Base-by-base conservation (phyloP, 1,140 invertebrate species). In the Meteorus sp. region DNA sequence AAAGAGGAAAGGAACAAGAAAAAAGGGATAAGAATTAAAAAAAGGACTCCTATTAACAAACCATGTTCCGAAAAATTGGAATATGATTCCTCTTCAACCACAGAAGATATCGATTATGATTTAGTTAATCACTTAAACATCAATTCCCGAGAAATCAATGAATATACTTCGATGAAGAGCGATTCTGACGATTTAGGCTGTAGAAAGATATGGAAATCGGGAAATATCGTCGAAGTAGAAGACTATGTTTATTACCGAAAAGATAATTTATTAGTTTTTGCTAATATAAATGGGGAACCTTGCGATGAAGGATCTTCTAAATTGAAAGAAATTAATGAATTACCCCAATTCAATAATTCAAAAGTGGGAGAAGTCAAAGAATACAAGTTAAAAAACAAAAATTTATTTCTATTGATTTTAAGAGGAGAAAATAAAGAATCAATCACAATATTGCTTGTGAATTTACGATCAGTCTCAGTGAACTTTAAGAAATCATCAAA, bases 311-410 rank as follows among this genome's bases (percentile, higher is more conserved):
- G 31, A 3, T 17, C 22, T 41, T 17, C 3, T 8, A 43, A 29
- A 55, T 44, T 55, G 20, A 20, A 43, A 44, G 41, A 55, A 20
- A 3, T 27, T n/a, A 44, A 27, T 19, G 22, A 55, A 55, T 35
- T 55, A 15, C 35, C 53, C 17, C 6, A 23, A 8, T 43, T 27
- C 20, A 5, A 43, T 4, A 15, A 55, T 15, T 9, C 29, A 20
- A 13, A n/a, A 2, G 3, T 25, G 20, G 35, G 53, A 17, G 3
- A n/a, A 23, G 17, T 23, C 7, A 7, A 9, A 8, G 2, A 33
- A 15, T 3, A 33, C 15, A 52, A 52, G 13, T 5, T 35, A 27
- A 37, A 33, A 8, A 44, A 20, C 2, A 8, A 25, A 19, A 44
- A 44, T 20, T 31, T 15, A 20, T 20, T 55, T 22, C 22, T 37